Evolutionary conservation across 2,113 vertebrate genomes (phyloP).

Genomic region (Perccottus glenii): DNA sequence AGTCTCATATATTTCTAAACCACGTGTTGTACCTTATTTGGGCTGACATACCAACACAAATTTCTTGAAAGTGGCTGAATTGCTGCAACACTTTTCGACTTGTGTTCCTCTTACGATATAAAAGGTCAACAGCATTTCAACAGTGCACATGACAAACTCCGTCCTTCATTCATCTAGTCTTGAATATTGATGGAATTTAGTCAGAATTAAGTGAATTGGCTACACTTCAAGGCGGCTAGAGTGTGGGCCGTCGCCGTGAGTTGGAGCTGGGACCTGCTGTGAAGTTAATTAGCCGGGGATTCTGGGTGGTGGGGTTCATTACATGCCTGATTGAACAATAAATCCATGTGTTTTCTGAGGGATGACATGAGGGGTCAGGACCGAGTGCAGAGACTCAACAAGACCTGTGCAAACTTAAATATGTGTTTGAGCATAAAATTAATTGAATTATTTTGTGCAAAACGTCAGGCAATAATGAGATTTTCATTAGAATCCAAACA

Average conservation of each 20-base stretch:
- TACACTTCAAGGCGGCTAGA: neutral
- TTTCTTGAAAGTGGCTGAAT: too few species aligned
- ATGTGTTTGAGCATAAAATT: too few species aligned
- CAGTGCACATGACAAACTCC: constrained; percentile 1
- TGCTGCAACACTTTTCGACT: neutral
- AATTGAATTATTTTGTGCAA: too few species aligned
- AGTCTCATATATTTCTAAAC: too few species aligned
- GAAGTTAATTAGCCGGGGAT: constrained; percentile 60
- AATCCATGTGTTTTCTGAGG: constrained; percentile 51
- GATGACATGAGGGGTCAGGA: constrained; percentile 15
- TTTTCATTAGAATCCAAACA: too few species aligned
- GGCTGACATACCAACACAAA: too few species aligned
- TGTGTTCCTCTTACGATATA: neutral
- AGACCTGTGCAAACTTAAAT: too few species aligned
- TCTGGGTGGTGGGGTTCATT: constrained; percentile 51
- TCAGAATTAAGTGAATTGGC: constrained; percentile 18
- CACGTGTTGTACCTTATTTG: too few species aligned
- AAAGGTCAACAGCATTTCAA: neutral
- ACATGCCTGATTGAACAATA: constrained; percentile 60
- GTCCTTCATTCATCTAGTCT: neutral
- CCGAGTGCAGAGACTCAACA: too few species aligned
- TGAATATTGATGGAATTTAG: constrained; percentile 9
- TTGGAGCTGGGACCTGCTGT: constrained; percentile 40
- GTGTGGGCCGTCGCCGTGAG: constrained; percentile 10
- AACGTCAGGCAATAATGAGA: too few species aligned